phyloP scores from a whole-genome alignment of 2,797 vertebrate genomes.

The Lepus townsendii region DNA sequence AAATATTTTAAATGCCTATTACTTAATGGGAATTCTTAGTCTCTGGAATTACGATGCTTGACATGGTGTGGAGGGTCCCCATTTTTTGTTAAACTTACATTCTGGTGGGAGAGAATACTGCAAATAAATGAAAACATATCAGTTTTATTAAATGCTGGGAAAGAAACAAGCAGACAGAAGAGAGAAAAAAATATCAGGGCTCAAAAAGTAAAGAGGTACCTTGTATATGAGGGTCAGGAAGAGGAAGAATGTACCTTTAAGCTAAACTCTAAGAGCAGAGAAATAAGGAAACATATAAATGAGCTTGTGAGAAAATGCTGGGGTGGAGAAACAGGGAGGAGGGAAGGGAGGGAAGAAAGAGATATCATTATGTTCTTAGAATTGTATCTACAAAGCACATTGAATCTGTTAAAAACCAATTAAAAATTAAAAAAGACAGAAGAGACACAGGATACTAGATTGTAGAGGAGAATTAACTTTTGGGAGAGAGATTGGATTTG shows the following conservation, averaged over 20 bases:
- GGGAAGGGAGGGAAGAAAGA: no score
- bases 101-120: not conserved
- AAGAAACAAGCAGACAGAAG: not conserved
- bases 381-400: no score
- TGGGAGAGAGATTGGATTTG: no score
- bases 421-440: no score
- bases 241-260: not conserved
- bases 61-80: not conserved
- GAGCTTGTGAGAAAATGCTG: not conserved
- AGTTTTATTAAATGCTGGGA: not conserved
- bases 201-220: not conserved
- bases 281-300: not conserved
- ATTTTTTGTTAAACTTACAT: not conserved
- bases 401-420: no score
- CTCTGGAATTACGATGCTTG: not conserved
- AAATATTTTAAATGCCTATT: not conserved
- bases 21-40: not conserved
- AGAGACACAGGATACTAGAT: no score
- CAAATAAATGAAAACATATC: not conserved
- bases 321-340: no score
- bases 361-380: no score
- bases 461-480: no score
- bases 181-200: not conserved
- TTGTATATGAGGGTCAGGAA: not conserved
- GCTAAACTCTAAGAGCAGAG: not conserved